Percentiles rank a stretch among this genome's conserved stretches.
These are phyloP conservation scores for Chroicocephalus ridibundus DNA, from an alignment of 2,113 vertebrate genomes.

Conservation along the genomic window DNA sequence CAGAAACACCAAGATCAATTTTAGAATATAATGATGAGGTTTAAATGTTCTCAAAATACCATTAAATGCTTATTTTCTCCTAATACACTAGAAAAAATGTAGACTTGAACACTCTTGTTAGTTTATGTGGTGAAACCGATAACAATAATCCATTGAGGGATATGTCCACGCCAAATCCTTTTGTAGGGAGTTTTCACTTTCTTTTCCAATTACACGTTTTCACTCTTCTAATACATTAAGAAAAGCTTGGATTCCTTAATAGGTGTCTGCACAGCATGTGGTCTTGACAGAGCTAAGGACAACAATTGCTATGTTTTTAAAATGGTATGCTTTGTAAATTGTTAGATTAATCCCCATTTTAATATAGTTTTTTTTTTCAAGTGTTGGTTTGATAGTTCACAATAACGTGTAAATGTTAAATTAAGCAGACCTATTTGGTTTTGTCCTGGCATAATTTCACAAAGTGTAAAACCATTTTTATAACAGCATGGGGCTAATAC, in stretches of 20 bases:
- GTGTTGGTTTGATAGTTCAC: slow-evolving; percentile 48
- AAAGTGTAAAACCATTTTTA: slow-evolving; percentile 68
- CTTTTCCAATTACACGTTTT: slow-evolving; percentile 86
- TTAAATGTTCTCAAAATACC: neutral
- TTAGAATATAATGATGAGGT: neutral
- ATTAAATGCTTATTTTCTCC: neutral
- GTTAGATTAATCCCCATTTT: slow-evolving; percentile 87
- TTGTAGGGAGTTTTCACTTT: slow-evolving; percentile 70
- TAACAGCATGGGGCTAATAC: slow-evolving; percentile 62
- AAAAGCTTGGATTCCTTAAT: slow-evolving; percentile 81
- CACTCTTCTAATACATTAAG: slow-evolving; percentile 73
- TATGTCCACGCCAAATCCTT: slow-evolving; percentile 42
- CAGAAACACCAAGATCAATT: neutral
- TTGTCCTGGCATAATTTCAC: slow-evolving; percentile 80
- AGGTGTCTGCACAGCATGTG: slow-evolving; percentile 72
- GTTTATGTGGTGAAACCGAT: neutral
- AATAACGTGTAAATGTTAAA: slow-evolving; percentile 52
- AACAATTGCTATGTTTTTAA: slow-evolving; percentile 73
- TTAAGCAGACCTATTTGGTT: slow-evolving; percentile 60
- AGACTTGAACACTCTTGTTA: neutral
- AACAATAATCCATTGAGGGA: slow-evolving; percentile 6
- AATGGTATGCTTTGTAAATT: slow-evolving; percentile 86
- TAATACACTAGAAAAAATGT: neutral
- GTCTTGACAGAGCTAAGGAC: slow-evolving; percentile 68
- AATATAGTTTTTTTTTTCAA: slow-evolving; percentile 70